A percentile compares a stretch with the other conserved stretches of the same genome.
These are phyloP conservation scores for Oncorhynchus keta DNA, from an alignment of 2,113 vertebrate genomes.

Conservation along the genomic window DNA sequence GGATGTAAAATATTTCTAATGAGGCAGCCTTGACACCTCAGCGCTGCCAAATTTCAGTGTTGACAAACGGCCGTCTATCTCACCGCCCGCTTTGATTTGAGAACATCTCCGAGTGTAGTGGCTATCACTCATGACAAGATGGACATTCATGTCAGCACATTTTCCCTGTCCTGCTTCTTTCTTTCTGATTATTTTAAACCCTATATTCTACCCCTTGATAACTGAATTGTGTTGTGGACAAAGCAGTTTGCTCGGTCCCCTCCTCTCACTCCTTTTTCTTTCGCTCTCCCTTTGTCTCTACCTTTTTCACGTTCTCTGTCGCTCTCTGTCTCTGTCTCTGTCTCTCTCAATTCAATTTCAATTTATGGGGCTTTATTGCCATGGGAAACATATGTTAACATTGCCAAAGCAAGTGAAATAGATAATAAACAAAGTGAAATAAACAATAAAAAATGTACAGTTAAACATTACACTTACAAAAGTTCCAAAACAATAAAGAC, in stretches of 20 bases:
- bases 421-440: too few species aligned
- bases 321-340: too few species aligned
- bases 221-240: slow-evolving; percentile 34
- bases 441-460: too few species aligned
- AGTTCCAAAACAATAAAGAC: too few species aligned
- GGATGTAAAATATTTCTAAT: slow-evolving; percentile 80
- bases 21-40: slow-evolving; percentile 77
- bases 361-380: too few species aligned
- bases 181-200: slow-evolving; percentile 41
- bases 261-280: background rate
- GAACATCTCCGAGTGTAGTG: slow-evolving; percentile 68
- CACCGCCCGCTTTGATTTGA: slow-evolving; percentile 79
- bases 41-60: slow-evolving; percentile 78
- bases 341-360: too few species aligned
- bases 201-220: slow-evolving; percentile 27
- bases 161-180: slow-evolving; percentile 39
- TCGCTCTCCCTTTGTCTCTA: background rate
- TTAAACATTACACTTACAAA: too few species aligned
- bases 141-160: slow-evolving; percentile 60
- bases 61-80: slow-evolving; percentile 86
- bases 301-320: background rate
- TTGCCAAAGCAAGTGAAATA: too few species aligned
- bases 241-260: slow-evolving; percentile 4
- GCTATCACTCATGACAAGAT: slow-evolving; percentile 80
- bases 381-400: too few species aligned